phyloP scores from a whole-genome alignment of 2,113 vertebrate species.

The Procavia capensis region DNA sequence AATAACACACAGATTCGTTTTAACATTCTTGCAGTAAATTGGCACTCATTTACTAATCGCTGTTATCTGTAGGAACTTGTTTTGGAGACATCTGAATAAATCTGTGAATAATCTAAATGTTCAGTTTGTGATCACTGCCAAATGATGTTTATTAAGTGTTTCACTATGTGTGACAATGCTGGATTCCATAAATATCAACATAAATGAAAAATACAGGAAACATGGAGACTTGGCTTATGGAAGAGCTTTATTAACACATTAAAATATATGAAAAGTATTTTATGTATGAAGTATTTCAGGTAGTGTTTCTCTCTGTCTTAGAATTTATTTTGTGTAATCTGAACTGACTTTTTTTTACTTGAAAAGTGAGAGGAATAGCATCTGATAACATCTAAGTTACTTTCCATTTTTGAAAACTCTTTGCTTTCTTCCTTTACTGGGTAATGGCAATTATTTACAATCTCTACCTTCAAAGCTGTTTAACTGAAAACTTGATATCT shows the following conservation, averaged over 20 bases:
- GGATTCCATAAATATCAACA: not conserved
- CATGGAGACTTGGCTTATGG: not conserved
- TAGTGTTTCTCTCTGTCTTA: constrained; percentile 8
- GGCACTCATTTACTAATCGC: constrained; percentile 74
- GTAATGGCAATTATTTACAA: constrained; percentile 15
- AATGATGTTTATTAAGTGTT: constrained; percentile 66
- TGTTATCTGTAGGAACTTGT: constrained; percentile 74
- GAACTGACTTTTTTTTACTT: not conserved
- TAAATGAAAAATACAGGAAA: constrained; percentile 31
- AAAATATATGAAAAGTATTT: not conserved
- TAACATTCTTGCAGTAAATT: constrained; percentile 71
- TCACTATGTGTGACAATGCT: constrained; percentile 33
- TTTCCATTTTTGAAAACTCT: constrained; percentile 15
- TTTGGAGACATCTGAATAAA: constrained; percentile 77
- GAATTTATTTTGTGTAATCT: not conserved
- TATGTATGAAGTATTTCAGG: constrained; percentile 16
- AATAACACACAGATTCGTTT: constrained; percentile 68
- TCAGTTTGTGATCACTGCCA: constrained; percentile 67
- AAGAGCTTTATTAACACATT: not conserved
- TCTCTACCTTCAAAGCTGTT: constrained; percentile 9
- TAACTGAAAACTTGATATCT: constrained; percentile 31
- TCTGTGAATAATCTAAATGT: constrained; percentile 72
- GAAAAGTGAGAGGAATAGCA: not conserved
- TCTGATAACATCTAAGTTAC: constrained; percentile 7
- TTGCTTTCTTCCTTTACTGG: not conserved